These are phyloP conservation scores for Ctenoplectra terminalis DNA, from an alignment of 1,140 invertebrate species.

Conservation along the genomic window DNA sequence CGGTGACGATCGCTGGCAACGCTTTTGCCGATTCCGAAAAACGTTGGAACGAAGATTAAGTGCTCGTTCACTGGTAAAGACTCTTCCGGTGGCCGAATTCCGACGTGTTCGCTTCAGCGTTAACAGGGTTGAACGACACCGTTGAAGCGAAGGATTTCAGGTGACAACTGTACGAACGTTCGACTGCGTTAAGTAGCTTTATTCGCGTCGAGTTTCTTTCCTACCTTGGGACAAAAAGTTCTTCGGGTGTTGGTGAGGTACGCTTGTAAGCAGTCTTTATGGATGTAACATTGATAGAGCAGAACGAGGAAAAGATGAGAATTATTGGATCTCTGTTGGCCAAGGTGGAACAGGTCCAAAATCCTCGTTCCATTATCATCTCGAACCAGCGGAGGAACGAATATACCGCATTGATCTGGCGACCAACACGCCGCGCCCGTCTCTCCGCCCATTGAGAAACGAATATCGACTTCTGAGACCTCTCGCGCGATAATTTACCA, in stretches of 20 bases:
- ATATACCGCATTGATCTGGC: conserved; percentile 65
- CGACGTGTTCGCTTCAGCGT: not conserved
- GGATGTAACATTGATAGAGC: not conserved
- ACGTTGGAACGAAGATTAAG: not conserved
- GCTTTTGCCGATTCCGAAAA: not conserved
- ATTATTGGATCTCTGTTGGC: not conserved
- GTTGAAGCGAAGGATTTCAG: not conserved
- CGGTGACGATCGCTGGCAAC: not conserved
- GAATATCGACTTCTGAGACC: conserved; percentile 55
- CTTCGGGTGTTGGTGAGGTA: too few relatives aligned
- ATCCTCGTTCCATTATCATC: conserved; percentile 39
- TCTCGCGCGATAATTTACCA: too few relatives aligned
- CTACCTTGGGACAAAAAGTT: not conserved
- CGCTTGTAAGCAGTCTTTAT: not conserved
- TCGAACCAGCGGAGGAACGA: too few relatives aligned
- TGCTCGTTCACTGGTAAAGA: not conserved
- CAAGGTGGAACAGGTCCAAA: conserved; percentile 65
- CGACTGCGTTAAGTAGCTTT: not conserved
- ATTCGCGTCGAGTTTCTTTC: not conserved
- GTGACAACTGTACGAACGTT: not conserved
- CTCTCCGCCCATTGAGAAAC: conserved; percentile 28
- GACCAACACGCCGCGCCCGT: conserved; percentile 30
- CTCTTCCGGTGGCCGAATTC: not conserved
- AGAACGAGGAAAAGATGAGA: not conserved
- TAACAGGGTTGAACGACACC: not conserved